Evolutionary conservation across 35 echinoderm and acorn worm genomes (phyloP).

Genomic region (Ptychodera flava): DNA sequence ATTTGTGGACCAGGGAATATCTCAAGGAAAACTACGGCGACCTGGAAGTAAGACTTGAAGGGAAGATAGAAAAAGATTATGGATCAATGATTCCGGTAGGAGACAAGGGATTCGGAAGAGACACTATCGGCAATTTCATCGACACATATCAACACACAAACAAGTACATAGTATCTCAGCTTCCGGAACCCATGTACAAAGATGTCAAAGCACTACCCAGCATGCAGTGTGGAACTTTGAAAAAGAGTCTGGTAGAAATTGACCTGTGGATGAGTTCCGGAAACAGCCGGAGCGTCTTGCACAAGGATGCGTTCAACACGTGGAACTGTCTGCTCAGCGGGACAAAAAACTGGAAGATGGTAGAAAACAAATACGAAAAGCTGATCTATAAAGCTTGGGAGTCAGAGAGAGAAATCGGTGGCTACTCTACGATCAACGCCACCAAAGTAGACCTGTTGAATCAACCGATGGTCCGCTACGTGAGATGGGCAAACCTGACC

Average conservation of each 20-base stretch:
- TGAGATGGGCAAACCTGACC: slow-evolving; percentile 75
- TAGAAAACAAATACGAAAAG: slow-evolving; percentile 58
- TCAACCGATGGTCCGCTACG: slow-evolving; percentile 53
- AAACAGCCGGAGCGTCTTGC: slow-evolving; percentile 36
- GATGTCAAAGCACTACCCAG: slow-evolving; percentile 48
- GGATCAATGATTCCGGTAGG: slow-evolving; percentile 21
- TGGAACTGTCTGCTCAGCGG: slow-evolving; percentile 84
- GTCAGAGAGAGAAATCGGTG: slow-evolving; percentile 39
- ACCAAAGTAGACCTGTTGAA: slow-evolving; percentile 66
- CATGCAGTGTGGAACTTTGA: slow-evolving; percentile 52
- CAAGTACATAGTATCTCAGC: slow-evolving; percentile 55
- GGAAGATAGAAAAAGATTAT: too few species aligned
- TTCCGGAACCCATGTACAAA: slow-evolving; percentile 72
- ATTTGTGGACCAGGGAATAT: slow-evolving; percentile 38
- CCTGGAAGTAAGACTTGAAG: background rate
- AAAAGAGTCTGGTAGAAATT: slow-evolving; percentile 55
- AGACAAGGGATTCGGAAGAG: slow-evolving; percentile 53
- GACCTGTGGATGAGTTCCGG: slow-evolving; percentile 74
- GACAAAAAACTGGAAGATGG: slow-evolving; percentile 88
- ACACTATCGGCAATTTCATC: slow-evolving; percentile 43
- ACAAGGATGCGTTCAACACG: slow-evolving; percentile 81
- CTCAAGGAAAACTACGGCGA: background rate
- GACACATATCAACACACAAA: slow-evolving; percentile 18
- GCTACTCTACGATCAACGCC: slow-evolving; percentile 66
- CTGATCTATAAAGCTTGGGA: slow-evolving; percentile 52